A percentile compares a stretch with the other conserved stretches of the same genome.
These are phyloP conservation scores for Dendrocopos noguchii DNA, from an alignment of 2,113 vertebrate genomes.

Conservation along the genomic window DNA sequence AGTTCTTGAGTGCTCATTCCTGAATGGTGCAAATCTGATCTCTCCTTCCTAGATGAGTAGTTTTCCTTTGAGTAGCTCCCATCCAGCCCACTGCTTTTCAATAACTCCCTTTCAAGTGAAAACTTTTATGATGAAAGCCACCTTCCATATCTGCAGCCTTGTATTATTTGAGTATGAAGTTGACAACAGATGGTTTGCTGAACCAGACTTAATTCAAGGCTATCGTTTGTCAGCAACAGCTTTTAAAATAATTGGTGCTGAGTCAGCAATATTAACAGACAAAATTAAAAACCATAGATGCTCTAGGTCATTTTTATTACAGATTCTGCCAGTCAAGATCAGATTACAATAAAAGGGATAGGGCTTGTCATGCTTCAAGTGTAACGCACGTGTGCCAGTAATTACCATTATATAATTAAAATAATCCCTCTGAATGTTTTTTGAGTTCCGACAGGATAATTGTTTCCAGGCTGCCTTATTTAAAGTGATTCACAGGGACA, in stretches of 20 bases:
- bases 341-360: conserved; percentile 18
- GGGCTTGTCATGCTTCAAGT: neutral
- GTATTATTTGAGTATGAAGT: neutral
- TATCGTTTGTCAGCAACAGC: neutral
- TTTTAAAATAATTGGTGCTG: conserved; percentile 17
- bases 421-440: conserved; percentile 1
- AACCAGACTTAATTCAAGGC: neutral
- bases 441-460: conserved; percentile 8
- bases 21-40: neutral
- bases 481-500: conserved; percentile 40
- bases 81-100: neutral
- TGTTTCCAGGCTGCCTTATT: conserved; percentile 54
- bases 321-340: conserved; percentile 13
- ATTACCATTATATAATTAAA: conserved; percentile 43
- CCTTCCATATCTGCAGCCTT: conserved; percentile 2
- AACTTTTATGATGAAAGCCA: conserved; percentile 35
- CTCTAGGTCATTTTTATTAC: conserved; percentile 20
- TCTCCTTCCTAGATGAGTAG: neutral
- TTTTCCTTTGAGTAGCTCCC: neutral
- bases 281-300: neutral
- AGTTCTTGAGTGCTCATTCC: neutral
- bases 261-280: conserved; percentile 41
- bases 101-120: conserved; percentile 11
- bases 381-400: neutral
- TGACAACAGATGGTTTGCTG: conserved; percentile 34